phyloP scores from a whole-genome alignment of 2,113 vertebrate species.

The Lathamus discolor region DNA sequence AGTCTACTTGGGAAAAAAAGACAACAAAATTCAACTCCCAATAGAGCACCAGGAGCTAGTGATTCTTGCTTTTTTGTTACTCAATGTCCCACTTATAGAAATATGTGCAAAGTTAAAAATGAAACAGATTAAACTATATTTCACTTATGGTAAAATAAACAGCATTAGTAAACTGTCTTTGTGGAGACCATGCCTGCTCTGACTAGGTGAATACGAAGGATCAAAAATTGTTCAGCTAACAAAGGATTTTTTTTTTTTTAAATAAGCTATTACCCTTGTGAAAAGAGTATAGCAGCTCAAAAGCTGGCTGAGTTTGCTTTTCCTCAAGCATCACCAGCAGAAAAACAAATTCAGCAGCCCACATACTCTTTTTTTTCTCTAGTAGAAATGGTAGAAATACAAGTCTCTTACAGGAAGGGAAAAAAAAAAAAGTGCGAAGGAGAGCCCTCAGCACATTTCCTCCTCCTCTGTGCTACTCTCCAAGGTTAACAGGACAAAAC shows the following conservation, averaged over 20 bases:
- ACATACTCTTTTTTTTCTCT: not conserved
- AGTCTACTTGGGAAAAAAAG: not conserved
- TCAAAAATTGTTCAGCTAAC: not conserved
- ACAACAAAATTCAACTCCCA: not conserved
- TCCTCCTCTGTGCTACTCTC: not conserved
- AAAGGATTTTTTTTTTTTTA: not conserved
- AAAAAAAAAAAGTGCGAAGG: not conserved
- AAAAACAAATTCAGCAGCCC: not conserved
- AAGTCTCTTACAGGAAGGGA: not conserved
- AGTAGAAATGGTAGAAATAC: not conserved
- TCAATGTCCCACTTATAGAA: not conserved
- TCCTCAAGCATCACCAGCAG: not conserved
- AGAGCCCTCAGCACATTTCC: not conserved
- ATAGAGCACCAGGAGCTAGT: not conserved
- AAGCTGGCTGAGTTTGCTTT: not conserved
- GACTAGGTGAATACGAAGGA: not conserved
- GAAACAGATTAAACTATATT: not conserved
- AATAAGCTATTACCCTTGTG: not conserved
- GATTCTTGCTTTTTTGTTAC: not conserved
- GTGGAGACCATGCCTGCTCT: not conserved
- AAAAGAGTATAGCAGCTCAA: not conserved
- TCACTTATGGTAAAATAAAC: not conserved
- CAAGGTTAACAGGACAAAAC: not conserved
- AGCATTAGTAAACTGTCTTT: not conserved
- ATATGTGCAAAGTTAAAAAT: not conserved